phyloP scores from a whole-genome alignment of 30 jellyfish, hydroid and myxozoan species.

The Mastigias papua region DNA sequence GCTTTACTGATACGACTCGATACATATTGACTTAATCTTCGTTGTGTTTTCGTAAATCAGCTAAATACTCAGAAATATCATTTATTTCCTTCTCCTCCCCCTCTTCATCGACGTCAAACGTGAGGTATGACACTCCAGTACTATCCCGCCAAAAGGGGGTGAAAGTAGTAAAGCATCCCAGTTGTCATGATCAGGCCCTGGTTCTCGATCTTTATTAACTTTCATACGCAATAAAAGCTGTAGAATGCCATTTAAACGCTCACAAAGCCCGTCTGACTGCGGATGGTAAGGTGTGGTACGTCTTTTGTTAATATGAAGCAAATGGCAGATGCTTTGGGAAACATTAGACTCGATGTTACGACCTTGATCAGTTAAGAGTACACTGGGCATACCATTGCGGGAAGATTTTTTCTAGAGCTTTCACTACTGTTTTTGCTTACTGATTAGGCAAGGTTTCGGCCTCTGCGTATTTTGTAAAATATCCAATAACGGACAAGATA shows the following conservation, averaged over 20 bases:
- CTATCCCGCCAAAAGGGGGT: constrained; percentile 3
- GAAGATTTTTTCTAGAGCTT: constrained; percentile 13
- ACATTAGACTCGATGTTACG: constrained; percentile 31
- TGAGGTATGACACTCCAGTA: constrained; percentile 10
- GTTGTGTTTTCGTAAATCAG: not conserved
- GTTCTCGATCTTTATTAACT: constrained; percentile 12
- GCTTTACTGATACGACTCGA: not conserved
- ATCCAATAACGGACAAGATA: constrained; percentile 28
- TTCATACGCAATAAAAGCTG: constrained; percentile 7
- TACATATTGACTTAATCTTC: not conserved
- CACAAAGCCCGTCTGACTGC: constrained; percentile 51
- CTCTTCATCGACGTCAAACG: not conserved
- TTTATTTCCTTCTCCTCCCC: not conserved
- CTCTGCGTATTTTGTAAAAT: constrained; percentile 48
- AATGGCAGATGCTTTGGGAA: constrained; percentile 2
- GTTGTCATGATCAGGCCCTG: constrained; percentile 15
- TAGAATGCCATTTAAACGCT: constrained; percentile 23
- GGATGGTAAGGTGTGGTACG: constrained; percentile 56
- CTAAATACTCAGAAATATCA: not conserved
- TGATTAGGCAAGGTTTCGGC: constrained; percentile 32
- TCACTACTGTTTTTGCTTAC: constrained; percentile 34
- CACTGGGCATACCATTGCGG: constrained; percentile 17
- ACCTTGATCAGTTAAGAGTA: constrained; percentile 40
- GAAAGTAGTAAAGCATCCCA: not conserved
- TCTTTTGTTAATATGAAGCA: constrained; percentile 18